phyloP scores from a whole-genome alignment of 2,797 vertebrate species.

The Setipinna tenuifilis region DNA sequence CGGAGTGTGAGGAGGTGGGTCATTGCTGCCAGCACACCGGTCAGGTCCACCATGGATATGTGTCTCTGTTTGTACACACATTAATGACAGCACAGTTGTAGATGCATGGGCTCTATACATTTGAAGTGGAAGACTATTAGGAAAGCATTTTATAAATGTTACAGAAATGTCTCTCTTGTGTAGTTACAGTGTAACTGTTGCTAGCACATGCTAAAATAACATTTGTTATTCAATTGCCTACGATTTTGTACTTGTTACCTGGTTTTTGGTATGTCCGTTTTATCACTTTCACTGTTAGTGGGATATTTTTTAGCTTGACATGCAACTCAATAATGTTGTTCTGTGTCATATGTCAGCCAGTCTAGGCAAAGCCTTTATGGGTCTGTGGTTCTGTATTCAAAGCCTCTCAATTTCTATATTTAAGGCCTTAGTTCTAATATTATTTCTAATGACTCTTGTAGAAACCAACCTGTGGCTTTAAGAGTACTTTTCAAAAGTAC shows the following conservation, averaged over 20 bases:
- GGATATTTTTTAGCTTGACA: background rate
- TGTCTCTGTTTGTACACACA: conserved; percentile 3
- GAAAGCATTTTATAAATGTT: background rate
- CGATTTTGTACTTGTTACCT: background rate
- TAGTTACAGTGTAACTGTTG: background rate
- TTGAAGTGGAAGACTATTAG: background rate
- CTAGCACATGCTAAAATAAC: background rate
- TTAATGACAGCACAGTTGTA: background rate
- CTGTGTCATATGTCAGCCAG: background rate
- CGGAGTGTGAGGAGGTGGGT: conserved; percentile 95
- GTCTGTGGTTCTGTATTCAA: background rate
- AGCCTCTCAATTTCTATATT: too few relatives aligned
- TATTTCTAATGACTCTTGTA: background rate
- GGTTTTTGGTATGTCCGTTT: too few relatives aligned
- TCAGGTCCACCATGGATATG: background rate
- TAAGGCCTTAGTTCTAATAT: too few relatives aligned
- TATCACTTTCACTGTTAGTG: too few relatives aligned
- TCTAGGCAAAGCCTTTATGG: background rate
- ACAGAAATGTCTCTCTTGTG: background rate
- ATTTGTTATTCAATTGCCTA: background rate
- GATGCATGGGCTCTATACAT: background rate
- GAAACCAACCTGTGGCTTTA: background rate
- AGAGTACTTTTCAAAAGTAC: background rate
- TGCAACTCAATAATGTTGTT: background rate
- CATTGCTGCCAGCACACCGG: background rate